Conservation (phyloP, 1,140 invertebrate species). For the Tetraneura akinire region DNA sequence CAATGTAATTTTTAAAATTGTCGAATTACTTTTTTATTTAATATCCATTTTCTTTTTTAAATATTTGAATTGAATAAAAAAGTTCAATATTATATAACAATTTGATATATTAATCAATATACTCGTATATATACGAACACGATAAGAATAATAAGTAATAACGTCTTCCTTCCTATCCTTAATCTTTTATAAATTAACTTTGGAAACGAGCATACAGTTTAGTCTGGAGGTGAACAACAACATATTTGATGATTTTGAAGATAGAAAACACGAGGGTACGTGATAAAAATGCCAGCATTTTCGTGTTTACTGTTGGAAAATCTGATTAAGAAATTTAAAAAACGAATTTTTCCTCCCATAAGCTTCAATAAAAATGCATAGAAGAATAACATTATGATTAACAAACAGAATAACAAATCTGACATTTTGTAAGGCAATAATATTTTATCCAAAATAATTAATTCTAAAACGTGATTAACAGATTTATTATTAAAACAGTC, state of each 20-base stretch:
- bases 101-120: not conserved
- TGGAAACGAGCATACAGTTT: not conserved
- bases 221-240: not conserved
- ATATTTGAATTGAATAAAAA: too few species aligned
- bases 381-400: too few species aligned
- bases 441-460: too few species aligned
- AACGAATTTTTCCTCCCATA: not conserved
- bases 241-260: not conserved
- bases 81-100: not conserved
- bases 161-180: not conserved
- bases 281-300: not conserved
- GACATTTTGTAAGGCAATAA: too few species aligned
- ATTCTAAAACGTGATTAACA: too few species aligned
- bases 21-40: too few species aligned
- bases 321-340: constrained; percentile 9
- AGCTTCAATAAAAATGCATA: not conserved
- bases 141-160: not conserved
- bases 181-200: constrained; percentile 4
- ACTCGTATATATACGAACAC: too few species aligned
- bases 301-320: not conserved
- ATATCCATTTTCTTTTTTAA: too few species aligned
- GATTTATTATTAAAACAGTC: too few species aligned
- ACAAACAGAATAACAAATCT: too few species aligned
- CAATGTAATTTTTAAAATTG: too few species aligned
- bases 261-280: not conserved